These are phyloP conservation scores for Megathymus violae DNA, from an alignment of 1,140 invertebrate species.

Conservation along the genomic window DNA sequence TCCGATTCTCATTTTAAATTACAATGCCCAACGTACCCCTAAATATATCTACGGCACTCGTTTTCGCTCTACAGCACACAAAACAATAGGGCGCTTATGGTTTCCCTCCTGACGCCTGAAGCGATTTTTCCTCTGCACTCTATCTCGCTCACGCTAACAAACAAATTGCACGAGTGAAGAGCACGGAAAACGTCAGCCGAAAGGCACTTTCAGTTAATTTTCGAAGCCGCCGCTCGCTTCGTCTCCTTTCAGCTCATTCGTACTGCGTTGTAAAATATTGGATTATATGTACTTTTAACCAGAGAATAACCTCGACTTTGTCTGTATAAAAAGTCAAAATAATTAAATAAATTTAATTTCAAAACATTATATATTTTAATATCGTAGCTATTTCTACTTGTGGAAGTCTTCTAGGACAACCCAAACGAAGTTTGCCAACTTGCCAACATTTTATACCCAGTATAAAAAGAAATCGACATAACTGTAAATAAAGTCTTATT, in stretches of 20 bases:
- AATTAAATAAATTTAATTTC: no score
- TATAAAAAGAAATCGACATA: no score
- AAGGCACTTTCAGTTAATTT: constrained; percentile 79
- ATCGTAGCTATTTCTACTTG: no score
- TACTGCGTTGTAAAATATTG: constrained; percentile 47
- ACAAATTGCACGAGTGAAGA: constrained; percentile 48
- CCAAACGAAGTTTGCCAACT: no score
- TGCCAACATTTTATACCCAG: no score
- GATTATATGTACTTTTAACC: constrained; percentile 49
- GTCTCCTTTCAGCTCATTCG: constrained; percentile 50
- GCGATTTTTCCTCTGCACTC: constrained; percentile 58
- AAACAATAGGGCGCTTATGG: constrained; percentile 78
- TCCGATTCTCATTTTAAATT: constrained; percentile 70
- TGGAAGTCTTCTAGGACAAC: no score
- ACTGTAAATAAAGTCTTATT: no score
- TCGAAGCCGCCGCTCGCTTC: constrained; percentile 63
- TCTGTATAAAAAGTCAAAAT: neutral
- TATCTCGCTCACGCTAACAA: constrained; percentile 48
- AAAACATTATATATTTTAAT: no score
- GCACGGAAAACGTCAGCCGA: constrained; percentile 48
- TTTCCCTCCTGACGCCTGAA: constrained; percentile 70
- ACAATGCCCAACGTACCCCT: constrained; percentile 57
- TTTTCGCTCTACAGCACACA: constrained; percentile 68
- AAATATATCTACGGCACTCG: constrained; percentile 55
- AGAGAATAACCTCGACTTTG: neutral